Conservation (phyloP, 2,113 vertebrate genomes). For the Oncorhynchus mykiss region DNA sequence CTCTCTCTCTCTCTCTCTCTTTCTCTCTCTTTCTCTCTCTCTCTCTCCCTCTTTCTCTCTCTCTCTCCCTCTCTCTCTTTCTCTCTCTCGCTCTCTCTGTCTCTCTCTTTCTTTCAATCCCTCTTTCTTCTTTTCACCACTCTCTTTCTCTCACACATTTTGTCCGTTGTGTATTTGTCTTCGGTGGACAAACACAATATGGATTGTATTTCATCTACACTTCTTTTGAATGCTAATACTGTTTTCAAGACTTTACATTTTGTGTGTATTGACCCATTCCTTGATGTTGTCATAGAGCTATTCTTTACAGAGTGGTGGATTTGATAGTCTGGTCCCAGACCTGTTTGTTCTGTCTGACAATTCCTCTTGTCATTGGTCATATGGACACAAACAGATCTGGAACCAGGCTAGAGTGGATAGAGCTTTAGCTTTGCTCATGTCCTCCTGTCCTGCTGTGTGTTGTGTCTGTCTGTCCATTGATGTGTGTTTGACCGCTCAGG, state of each 20-base stretch:
- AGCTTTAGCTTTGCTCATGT: not conserved
- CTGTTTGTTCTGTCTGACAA: no score
- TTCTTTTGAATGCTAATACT: no score
- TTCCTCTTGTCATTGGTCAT: no score
- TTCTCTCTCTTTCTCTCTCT: not conserved
- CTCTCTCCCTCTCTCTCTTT: not conserved
- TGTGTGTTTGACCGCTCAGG: slow-evolving; percentile 70
- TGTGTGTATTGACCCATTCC: no score
- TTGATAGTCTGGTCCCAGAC: no score
- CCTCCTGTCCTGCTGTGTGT: not conserved
- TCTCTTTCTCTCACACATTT: slow-evolving; percentile 9
- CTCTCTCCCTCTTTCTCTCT: not conserved
- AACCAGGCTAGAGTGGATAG: not conserved
- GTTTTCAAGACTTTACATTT: no score
- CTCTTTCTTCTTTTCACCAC: not conserved
- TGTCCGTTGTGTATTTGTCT: no score
- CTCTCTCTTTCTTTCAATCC: not conserved
- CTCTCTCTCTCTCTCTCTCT: not conserved
- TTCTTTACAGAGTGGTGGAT: no score
- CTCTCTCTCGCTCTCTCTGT: not conserved
- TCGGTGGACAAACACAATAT: no score
- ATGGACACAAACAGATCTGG: no score
- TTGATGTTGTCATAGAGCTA: no score
- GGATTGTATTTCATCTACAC: no score
- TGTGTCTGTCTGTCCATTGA: not conserved